A percentile compares a stretch with the other conserved stretches of the same genome.
phyloP scores from a whole-genome alignment of 92 coral and sea anemone genomes.

The Phenganax subtilis region DNA sequence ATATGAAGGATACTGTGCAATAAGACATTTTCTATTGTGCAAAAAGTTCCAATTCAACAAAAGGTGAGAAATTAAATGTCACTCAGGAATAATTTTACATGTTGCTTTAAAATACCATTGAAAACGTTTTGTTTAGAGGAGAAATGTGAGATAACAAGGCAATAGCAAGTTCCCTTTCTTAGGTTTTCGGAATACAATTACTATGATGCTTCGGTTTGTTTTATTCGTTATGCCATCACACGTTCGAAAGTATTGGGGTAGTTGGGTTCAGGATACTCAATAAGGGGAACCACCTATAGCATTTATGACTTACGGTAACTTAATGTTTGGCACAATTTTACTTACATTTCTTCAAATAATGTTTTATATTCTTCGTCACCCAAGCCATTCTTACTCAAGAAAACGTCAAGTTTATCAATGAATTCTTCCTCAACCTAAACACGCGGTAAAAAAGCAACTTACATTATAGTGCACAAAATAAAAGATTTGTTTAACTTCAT shows the following conservation, averaged over 20 bases:
- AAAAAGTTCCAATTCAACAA: neutral
- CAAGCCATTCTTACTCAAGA: conserved; percentile 62
- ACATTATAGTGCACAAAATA: neutral
- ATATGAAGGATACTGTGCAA: neutral
- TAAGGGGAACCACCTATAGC: neutral
- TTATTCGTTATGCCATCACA: no score
- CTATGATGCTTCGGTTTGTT: no score
- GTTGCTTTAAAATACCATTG: neutral
- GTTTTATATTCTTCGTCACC: conserved; percentile 92
- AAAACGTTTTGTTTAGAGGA: neutral
- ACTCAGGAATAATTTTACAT: no score
- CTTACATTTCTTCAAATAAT: conserved; percentile 75
- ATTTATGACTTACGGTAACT: neutral
- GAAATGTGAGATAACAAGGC: no score
- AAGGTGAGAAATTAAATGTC: neutral
- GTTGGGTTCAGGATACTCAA: neutral
- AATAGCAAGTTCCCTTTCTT: no score
- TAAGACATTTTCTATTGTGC: neutral
- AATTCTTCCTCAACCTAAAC: conserved; percentile 80
- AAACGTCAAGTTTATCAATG: conserved; percentile 75
- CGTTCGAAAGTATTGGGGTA: no score
- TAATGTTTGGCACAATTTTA: neutral
- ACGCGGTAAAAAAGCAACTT: neutral
- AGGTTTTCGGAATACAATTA: no score
- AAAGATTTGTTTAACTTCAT: neutral